A percentile compares a stretch with the other conserved stretches of the same genome.
Evolutionary conservation across 2,888 invertebrate species (phyloP).

Genomic region (Stegana nigrithorax): DNA sequence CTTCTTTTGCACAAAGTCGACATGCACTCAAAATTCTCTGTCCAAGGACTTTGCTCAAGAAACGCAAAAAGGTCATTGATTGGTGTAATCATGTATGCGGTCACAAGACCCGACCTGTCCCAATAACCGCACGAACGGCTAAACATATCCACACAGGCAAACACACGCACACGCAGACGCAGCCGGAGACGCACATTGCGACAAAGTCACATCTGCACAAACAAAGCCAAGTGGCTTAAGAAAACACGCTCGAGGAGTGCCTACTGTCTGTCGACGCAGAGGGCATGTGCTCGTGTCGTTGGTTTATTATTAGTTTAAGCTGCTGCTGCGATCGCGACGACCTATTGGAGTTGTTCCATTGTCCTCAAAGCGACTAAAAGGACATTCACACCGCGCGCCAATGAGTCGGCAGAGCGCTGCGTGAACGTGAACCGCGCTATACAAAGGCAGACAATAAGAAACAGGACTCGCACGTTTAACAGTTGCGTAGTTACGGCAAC

Average conservation of each 20-base stretch:
- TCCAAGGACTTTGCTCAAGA: no score
- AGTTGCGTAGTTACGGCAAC: neutral
- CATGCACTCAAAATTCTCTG: neutral
- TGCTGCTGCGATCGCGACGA: no score
- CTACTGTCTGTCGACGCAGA: neutral
- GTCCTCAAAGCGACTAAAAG: no score
- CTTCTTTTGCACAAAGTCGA: no score
- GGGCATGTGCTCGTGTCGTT: no score
- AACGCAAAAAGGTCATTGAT: no score
- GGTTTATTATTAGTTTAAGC: no score
- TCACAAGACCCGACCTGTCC: no score
- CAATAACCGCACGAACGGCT: slow-evolving; percentile 38
- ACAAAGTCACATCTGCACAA: slow-evolving; percentile 52
- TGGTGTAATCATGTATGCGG: no score
- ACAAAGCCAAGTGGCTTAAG: slow-evolving; percentile 21
- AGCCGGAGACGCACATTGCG: neutral
- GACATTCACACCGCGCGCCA: slow-evolving; percentile 53
- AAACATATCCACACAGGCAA: slow-evolving; percentile 18
- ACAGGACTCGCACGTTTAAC: neutral
- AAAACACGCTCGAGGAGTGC: neutral
- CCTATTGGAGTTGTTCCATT: no score
- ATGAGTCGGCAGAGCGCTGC: no score
- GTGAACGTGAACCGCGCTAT: no score
- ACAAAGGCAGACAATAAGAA: slow-evolving; percentile 18
- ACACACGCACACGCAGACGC: slow-evolving; percentile 8